phyloP scores from a whole-genome alignment of 2,113 vertebrate species.

The Aix galericulata region DNA sequence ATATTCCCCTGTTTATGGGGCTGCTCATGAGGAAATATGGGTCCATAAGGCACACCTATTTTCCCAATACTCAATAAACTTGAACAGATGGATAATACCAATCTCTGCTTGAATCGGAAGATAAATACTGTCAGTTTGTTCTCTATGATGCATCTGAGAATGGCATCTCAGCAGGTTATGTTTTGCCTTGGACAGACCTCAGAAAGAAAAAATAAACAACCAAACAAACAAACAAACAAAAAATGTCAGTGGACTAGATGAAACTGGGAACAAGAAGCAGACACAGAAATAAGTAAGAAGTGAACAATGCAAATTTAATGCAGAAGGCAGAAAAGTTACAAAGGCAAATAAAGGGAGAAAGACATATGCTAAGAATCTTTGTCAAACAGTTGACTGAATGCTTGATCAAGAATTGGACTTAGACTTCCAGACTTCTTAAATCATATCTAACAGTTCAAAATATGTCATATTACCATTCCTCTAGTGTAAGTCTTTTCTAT shows the following conservation, averaged over 20 bases:
- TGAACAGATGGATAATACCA: background rate
- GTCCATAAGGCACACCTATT: background rate
- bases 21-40: background rate
- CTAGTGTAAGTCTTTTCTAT: background rate
- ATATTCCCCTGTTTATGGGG: background rate
- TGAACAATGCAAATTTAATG: background rate
- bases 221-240: background rate
- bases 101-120: background rate
- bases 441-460: background rate
- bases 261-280: background rate
- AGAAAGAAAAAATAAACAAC: background rate
- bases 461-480: background rate
- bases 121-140: background rate
- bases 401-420: background rate
- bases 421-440: background rate
- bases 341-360: rapidly evolving
- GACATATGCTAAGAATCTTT: background rate
- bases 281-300: background rate
- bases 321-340: background rate
- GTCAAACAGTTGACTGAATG: background rate
- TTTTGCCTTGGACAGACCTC: background rate
- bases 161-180: background rate
- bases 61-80: background rate
- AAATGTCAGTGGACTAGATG: rapidly evolving
- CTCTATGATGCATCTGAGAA: background rate